phyloP scores from a whole-genome alignment of 2,113 vertebrate species.

The Saccopteryx bilineata region DNA sequence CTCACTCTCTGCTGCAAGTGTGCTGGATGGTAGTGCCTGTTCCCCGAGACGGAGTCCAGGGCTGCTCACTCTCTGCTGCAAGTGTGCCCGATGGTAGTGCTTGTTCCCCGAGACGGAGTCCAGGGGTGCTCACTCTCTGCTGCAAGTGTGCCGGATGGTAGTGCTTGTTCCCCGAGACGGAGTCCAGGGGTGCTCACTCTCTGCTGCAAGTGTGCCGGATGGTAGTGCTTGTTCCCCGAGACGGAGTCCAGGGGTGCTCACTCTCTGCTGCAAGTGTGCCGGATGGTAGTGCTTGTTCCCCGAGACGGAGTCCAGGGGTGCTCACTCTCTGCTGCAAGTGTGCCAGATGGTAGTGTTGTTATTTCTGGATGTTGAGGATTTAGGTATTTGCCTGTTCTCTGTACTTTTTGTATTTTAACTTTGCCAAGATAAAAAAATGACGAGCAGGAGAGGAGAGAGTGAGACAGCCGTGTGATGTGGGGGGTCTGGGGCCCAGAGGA shows the following conservation, averaged over 20 bases:
- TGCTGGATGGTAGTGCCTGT: neutral
- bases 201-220: neutral
- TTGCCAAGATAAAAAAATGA: neutral
- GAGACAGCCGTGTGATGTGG: accelerated
- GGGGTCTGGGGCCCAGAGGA: neutral
- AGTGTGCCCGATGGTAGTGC: neutral
- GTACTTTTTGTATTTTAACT: neutral
- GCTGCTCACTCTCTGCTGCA: too few relatives aligned
- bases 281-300: neutral
- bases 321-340: neutral
- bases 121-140: neutral
- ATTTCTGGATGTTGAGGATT: neutral
- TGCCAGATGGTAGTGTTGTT: neutral
- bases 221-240: neutral
- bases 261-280: neutral
- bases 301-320: too few relatives aligned
- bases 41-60: too few relatives aligned
- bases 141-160: neutral
- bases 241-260: too few relatives aligned
- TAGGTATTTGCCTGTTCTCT: neutral
- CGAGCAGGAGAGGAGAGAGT: neutral
- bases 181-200: neutral
- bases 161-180: neutral
- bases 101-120: too few relatives aligned
- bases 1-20: neutral